These are phyloP conservation scores for Tetragonisca angustula DNA, from an alignment of 2,888 invertebrate species.

Conservation along the genomic window DNA sequence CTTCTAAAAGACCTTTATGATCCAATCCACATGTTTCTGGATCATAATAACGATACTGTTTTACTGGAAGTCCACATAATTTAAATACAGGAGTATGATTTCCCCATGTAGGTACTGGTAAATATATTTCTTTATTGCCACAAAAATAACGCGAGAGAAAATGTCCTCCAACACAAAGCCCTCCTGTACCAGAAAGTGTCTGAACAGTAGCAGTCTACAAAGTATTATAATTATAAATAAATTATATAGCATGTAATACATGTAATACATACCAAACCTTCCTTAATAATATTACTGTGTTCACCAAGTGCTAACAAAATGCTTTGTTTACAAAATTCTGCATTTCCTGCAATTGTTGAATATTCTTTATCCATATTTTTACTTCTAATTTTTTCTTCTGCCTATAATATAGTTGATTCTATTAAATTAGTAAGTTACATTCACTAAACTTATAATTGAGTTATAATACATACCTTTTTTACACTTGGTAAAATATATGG, in stretches of 20 bases:
- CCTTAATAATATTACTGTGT: constrained; percentile 87
- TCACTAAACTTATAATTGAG: background rate
- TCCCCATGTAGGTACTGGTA: constrained; percentile 98
- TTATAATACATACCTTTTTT: constrained; percentile 85
- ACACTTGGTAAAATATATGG: constrained; percentile 97
- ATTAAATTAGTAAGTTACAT: background rate
- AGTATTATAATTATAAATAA: background rate
- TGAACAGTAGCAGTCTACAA: constrained; percentile 88
- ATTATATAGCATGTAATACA: background rate
- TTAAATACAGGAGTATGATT: constrained; percentile 98
- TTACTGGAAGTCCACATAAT: constrained; percentile 92
- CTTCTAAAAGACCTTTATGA: constrained; percentile 94
- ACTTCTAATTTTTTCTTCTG: constrained; percentile 90
- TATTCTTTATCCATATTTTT: constrained; percentile 96
- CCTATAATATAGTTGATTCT: constrained; percentile 85
- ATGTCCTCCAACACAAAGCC: constrained; percentile 95
- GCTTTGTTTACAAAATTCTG: constrained; percentile 93
- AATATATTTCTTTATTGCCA: constrained; percentile 92
- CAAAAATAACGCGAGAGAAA: constrained; percentile 93
- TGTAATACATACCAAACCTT: constrained; percentile 88
- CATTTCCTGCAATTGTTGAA: constrained; percentile 94
- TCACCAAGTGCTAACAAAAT: constrained; percentile 95
- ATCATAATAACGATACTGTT: constrained; percentile 97
- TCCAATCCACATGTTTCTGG: constrained; percentile 97
- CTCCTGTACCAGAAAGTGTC: constrained; percentile 98